Evolutionary conservation across 1,140 invertebrate species (phyloP).

Genomic region (Octopus sinensis): DNA sequence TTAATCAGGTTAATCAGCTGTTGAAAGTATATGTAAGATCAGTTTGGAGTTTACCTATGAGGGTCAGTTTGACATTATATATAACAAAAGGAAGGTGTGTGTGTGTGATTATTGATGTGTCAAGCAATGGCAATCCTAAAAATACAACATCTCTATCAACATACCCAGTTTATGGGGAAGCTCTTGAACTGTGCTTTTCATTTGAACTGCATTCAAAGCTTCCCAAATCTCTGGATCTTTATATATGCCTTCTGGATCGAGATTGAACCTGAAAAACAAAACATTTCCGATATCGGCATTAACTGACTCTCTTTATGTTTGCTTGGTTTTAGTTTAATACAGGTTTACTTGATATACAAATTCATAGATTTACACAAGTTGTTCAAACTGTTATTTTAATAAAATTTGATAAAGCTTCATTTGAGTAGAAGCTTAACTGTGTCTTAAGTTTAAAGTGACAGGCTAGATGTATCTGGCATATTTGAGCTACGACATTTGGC

Average conservation of each 20-base stretch:
- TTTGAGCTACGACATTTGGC: too few species aligned
- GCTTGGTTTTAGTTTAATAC: background rate
- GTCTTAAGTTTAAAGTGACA: background rate
- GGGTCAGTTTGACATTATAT: too few species aligned
- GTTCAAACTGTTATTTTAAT: background rate
- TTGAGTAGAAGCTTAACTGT: background rate
- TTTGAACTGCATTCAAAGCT: slow-evolving; percentile 63
- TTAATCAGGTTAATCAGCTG: too few species aligned
- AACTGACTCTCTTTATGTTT: background rate
- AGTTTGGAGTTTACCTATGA: too few species aligned
- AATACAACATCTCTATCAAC: background rate
- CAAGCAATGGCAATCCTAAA: background rate
- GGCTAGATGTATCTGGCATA: background rate
- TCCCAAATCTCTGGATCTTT: slow-evolving; percentile 66
- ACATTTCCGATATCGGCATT: background rate
- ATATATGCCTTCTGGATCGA: slow-evolving; percentile 66
- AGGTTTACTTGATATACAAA: background rate
- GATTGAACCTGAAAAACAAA: slow-evolving; percentile 57
- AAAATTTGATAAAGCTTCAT: background rate
- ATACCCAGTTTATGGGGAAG: slow-evolving; percentile 46
- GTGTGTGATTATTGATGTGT: background rate
- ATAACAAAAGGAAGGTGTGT: background rate
- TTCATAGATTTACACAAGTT: background rate
- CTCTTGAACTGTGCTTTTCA: slow-evolving; percentile 58
- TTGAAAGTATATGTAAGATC: too few species aligned